A percentile compares a stretch with the other conserved stretches of the same genome.
Evolutionary conservation across 53 echinoderm and acorn worm species (phyloP).

Genomic region (Arbacia lixula): DNA sequence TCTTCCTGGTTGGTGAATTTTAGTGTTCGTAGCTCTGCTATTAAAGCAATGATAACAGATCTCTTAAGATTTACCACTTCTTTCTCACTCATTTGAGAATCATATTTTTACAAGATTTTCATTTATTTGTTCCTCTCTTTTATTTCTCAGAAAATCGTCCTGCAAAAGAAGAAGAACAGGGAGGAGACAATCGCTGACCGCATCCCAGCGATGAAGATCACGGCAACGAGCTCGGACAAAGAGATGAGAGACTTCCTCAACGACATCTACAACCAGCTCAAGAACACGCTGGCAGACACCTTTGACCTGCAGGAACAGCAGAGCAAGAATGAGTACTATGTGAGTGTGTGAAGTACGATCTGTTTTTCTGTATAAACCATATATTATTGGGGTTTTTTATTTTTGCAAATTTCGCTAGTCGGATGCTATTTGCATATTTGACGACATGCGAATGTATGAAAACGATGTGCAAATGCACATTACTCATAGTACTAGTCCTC

Average conservation of each 20-base stretch:
- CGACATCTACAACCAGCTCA: constrained; percentile 47
- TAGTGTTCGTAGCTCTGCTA: too few relatives aligned
- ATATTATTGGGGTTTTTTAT: too few relatives aligned
- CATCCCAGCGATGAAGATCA: constrained; percentile 27
- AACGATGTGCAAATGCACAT: background rate
- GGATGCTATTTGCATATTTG: too few relatives aligned
- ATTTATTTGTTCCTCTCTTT: background rate
- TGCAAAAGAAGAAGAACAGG: constrained; percentile 39
- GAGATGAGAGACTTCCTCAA: constrained; percentile 42
- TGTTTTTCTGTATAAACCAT: too few relatives aligned
- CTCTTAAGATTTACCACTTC: too few relatives aligned
- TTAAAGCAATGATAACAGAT: too few relatives aligned
- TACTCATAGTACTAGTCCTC: too few relatives aligned
- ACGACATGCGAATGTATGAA: too few relatives aligned
- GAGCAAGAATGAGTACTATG: constrained; percentile 57
- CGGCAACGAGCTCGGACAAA: constrained; percentile 1
- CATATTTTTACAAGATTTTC: too few relatives aligned
- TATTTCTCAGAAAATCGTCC: constrained; percentile 27
- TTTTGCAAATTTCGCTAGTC: too few relatives aligned
- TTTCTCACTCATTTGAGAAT: too few relatives aligned
- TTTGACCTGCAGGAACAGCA: constrained; percentile 38
- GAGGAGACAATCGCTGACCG: constrained; percentile 45
- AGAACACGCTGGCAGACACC: constrained; percentile 37
- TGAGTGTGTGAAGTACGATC: constrained; percentile 7
- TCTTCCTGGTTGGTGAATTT: too few relatives aligned